Conservation (phyloP, 2,113 vertebrate genomes). For the Coregonus clupeaformis region DNA sequence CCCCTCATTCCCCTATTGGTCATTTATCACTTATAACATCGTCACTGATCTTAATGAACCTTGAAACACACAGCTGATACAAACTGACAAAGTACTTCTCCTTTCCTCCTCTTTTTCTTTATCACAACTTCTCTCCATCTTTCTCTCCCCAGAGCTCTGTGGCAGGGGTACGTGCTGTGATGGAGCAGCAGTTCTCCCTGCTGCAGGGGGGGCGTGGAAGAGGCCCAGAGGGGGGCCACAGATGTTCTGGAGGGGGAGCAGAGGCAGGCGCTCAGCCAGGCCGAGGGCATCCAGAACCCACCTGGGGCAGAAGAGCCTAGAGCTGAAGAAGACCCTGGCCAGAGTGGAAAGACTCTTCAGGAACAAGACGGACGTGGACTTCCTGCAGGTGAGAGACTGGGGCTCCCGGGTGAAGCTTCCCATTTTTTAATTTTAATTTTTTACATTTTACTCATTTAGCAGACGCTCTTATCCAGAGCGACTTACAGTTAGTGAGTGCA, state of each 20-base stretch:
- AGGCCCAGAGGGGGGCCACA: slow-evolving; percentile 56
- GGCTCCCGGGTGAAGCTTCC: not conserved
- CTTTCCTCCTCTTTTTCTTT: not conserved
- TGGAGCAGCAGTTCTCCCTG: slow-evolving; percentile 71
- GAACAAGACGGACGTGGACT: slow-evolving; percentile 68
- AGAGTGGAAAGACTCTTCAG: slow-evolving; percentile 64
- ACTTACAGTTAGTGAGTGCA: no score
- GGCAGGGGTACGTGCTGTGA: slow-evolving; percentile 62
- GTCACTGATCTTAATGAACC: no score
- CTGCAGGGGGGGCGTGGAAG: slow-evolving; percentile 64
- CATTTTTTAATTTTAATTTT: no score
- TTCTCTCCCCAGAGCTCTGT: slow-evolving; percentile 65
- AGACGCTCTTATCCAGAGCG: no score
- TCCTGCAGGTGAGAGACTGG: slow-evolving; percentile 68
- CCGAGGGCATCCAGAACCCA: slow-evolving; percentile 70
- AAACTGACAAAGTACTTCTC: not conserved
- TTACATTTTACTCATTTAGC: no score
- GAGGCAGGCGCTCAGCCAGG: slow-evolving; percentile 64
- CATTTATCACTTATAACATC: no score
- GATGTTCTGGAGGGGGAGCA: slow-evolving; percentile 73
- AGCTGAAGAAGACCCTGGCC: slow-evolving; percentile 62
- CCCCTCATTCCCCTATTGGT: not conserved
- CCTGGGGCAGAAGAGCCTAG: slow-evolving; percentile 64
- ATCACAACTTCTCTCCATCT: not conserved
- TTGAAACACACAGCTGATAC: not conserved